phyloP scores from a whole-genome alignment of 2,888 invertebrate genomes.

The Calameuta idolon region DNA sequence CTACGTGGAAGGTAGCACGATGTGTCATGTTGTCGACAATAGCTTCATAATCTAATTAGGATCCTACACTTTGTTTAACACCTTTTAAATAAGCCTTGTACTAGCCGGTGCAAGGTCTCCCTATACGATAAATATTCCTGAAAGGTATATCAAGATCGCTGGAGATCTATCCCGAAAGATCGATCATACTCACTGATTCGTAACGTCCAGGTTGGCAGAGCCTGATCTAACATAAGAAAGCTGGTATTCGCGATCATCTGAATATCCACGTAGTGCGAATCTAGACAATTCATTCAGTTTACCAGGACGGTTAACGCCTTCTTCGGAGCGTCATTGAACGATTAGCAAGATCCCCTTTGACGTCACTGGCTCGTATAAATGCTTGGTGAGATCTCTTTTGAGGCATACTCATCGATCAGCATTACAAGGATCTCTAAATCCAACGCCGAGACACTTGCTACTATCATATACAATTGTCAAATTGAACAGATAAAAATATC shows the following conservation, averaged over 20 bases:
- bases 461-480: not conserved
- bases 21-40: not conserved
- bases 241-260: not conserved
- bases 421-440: constrained; percentile 18
- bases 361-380: constrained; percentile 62
- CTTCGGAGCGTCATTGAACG: constrained; percentile 53
- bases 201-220: not conserved
- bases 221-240: not conserved
- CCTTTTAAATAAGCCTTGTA: not conserved
- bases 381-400: constrained; percentile 33
- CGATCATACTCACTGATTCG: not conserved
- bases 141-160: not conserved
- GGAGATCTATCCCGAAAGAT: not conserved
- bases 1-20: not conserved
- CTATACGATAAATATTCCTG: not conserved
- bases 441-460: not conserved
- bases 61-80: not conserved
- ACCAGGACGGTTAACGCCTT: constrained; percentile 60
- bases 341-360: constrained; percentile 62
- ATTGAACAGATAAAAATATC: not conserved
- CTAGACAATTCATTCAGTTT: constrained; percentile 41
- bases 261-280: constrained; percentile 2
- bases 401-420: constrained; percentile 38
- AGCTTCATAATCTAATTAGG: not conserved
- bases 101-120: not conserved